A percentile compares a stretch with the other conserved stretches of the same genome.
phyloP scores from a whole-genome alignment of 2,797 vertebrate species.

The Sphaeramia orbicularis region DNA sequence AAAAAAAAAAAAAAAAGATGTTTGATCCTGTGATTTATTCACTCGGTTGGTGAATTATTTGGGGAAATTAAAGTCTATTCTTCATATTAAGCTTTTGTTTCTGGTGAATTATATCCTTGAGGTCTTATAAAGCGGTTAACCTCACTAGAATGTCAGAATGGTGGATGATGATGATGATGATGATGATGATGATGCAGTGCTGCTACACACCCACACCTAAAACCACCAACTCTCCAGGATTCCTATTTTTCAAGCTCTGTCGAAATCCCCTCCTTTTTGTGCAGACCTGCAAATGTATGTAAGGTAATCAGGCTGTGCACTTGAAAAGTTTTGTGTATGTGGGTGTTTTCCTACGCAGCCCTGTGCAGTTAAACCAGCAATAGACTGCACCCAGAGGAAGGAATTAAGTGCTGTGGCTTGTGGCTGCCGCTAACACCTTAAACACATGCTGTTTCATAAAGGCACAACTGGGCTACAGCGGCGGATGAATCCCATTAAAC shows the following conservation, averaged over 20 bases:
- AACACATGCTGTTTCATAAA: conserved; percentile 59
- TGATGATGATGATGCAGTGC: not conserved
- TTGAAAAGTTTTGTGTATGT: conserved; percentile 38
- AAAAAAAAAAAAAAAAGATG: conserved; percentile 32
- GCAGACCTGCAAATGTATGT: conserved; percentile 19
- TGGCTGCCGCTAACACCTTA: conserved; percentile 57
- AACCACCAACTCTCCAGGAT: conserved; percentile 18
- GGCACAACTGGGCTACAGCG: conserved; percentile 38
- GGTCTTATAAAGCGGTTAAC: conserved; percentile 29
- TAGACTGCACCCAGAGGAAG: conserved; percentile 45
- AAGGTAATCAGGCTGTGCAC: conserved; percentile 32
- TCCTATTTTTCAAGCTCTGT: conserved; percentile 15
- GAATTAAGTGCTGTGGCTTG: conserved; percentile 43
- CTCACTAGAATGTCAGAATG: conserved; percentile 28
- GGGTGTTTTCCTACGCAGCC: conserved; percentile 35
- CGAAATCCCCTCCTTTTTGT: conserved; percentile 29
- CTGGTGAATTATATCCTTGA: conserved; percentile 2
- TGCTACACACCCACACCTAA: not conserved
- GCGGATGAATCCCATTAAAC: conserved; percentile 61
- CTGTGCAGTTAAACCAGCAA: conserved; percentile 37
- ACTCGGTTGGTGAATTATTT: conserved; percentile 48
- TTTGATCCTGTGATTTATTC: conserved; percentile 68
- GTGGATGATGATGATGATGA: not conserved
- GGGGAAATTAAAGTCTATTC: conserved; percentile 44
- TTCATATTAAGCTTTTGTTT: conserved; percentile 47